Evolutionary conservation across 1,140 invertebrate species (phyloP).

Genomic region (Lamellibrachia luymesi): DNA sequence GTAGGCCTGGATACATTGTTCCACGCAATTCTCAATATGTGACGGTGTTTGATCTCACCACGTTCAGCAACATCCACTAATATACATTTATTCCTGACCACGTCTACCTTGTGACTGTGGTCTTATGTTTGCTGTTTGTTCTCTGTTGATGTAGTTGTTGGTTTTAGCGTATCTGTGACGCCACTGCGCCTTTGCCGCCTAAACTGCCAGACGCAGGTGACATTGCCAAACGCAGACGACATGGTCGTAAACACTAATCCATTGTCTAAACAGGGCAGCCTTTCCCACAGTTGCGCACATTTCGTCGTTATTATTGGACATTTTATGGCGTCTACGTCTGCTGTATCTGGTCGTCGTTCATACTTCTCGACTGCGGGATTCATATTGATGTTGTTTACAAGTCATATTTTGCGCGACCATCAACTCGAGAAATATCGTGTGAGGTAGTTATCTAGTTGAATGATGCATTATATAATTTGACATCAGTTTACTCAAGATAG

Average conservation of each 20-base stretch:
- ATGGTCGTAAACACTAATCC: background rate
- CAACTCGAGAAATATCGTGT: too few species aligned
- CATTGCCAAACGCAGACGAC: background rate
- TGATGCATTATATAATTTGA: too few species aligned
- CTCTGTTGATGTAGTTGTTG: too few species aligned
- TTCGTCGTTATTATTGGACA: slow-evolving; percentile 1
- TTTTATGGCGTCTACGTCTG: background rate
- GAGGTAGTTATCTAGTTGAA: too few species aligned
- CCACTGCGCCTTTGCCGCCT: background rate
- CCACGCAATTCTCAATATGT: background rate
- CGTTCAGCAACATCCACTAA: background rate
- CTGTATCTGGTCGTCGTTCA: background rate
- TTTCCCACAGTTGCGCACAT: background rate
- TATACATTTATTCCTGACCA: background rate
- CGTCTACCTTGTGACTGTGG: background rate
- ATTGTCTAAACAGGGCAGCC: background rate
- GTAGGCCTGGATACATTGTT: background rate
- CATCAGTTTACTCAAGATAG: too few species aligned
- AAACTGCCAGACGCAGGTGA: background rate
- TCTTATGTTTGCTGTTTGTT: background rate
- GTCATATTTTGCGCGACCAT: too few species aligned
- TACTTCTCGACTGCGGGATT: background rate
- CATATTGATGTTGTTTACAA: background rate
- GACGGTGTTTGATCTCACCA: background rate
- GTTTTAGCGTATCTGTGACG: too few species aligned